Evolutionary conservation across 2,797 vertebrate genomes (phyloP).

Genomic region (Acomys russatus): DNA sequence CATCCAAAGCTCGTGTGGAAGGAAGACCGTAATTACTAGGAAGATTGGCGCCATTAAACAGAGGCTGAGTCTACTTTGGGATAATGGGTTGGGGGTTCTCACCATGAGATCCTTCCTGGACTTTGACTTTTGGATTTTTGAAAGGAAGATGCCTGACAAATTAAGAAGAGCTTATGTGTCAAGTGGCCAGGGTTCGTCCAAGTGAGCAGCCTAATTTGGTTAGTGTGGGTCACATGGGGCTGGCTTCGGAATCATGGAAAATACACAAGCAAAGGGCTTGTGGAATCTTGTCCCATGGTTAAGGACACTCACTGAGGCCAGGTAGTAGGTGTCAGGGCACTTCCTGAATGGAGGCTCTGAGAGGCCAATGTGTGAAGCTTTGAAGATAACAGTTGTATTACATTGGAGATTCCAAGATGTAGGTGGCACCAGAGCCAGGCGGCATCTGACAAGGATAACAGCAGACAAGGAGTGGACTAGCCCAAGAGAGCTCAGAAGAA

Average conservation of each 20-base stretch:
- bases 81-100: background rate
- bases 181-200: background rate
- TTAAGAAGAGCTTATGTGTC: background rate
- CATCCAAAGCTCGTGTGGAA: background rate
- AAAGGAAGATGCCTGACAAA: background rate
- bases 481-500: background rate
- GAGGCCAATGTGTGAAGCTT: background rate
- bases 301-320: background rate
- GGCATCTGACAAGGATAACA: too few relatives aligned
- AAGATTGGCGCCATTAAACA: background rate
- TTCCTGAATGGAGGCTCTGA: background rate
- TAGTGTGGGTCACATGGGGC: too few relatives aligned
- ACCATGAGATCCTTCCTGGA: background rate
- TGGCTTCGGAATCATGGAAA: background rate
- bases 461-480: background rate
- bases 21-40: background rate
- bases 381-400: background rate
- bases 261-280: background rate
- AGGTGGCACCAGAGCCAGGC: too few relatives aligned
- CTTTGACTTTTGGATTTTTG: background rate
- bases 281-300: background rate
- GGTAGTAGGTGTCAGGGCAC: background rate
- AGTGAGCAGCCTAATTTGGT: background rate
- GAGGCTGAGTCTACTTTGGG: background rate
- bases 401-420: background rate